Base-by-base conservation (phyloP, 1,140 invertebrate species). In the Zaprionus vittiger region DNA sequence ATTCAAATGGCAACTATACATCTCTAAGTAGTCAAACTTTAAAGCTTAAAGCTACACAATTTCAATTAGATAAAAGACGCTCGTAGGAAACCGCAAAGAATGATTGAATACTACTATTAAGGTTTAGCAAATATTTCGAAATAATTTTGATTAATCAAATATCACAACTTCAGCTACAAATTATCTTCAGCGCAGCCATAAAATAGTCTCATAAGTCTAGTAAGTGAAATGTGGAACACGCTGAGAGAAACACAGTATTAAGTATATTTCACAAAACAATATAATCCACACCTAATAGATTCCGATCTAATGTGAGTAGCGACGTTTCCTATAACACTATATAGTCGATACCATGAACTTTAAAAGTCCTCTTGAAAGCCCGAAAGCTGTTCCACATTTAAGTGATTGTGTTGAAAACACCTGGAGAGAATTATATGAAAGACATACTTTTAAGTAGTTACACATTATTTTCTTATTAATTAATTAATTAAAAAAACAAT, bases 321-420 rank as follows among this genome's bases (percentile, higher is more conserved):
- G 70, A 47, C 61, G 52, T 57, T 77, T 65, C 62, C 41, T 64
- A 77, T 34, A 54, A 72, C 41, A 15, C 41, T 41, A 73, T 49
- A 47, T 78, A 20, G 47, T 52, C 47, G 57, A 69, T 59, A 63
- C 79, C 63, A 60, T 66, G 31, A 68, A 65, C 77, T 81, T 78
- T 24, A 64, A 75, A 83, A 81, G 81, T 73, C 67, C 38, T 85
- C 49, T 67, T 69, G 38, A 59, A 24, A 57, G 44, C 28, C 63
- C 24, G 34, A 64, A 73, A 73, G 65, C 73, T 81, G 85, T 81
- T 89, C 85, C 85, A 90, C 79, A 80, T 80, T 83, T 65, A 66
- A 90, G 85, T 90, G 85, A 90, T 90, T 90, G 85, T 90, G 85
- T 90, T 90, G 86, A 56, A 90, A 90, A 90, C 85, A 90, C 85